Conservation (phyloP, 1,140 invertebrate species). For the Acromyrmex heyeri region DNA sequence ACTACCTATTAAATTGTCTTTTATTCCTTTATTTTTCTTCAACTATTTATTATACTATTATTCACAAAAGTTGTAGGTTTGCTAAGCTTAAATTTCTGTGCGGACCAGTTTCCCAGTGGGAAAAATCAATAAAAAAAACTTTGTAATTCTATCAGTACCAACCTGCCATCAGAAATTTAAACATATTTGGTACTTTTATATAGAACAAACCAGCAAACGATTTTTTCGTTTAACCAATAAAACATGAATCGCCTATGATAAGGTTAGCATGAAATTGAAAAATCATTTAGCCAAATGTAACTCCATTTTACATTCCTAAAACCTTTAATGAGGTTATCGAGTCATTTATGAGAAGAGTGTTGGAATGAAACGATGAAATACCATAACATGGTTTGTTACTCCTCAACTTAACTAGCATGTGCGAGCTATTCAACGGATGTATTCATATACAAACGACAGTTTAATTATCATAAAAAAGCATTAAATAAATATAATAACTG, state of each 20-base stretch:
- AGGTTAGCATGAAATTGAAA: neutral
- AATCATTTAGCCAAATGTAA: neutral
- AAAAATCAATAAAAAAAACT: neutral
- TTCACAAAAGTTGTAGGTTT: neutral
- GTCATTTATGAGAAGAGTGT: neutral
- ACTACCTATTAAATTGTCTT: neutral
- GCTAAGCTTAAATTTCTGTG: neutral
- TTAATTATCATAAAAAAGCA: neutral
- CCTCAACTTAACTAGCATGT: neutral
- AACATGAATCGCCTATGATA: constrained; percentile 6
- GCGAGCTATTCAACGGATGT: neutral
- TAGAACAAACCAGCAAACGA: neutral
- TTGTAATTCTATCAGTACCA: neutral
- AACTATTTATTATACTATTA: neutral
- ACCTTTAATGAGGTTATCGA: constrained; percentile 5
- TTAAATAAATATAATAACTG: constrained; percentile 17
- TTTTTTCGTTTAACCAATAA: neutral
- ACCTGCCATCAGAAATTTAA: neutral
- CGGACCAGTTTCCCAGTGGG: neutral
- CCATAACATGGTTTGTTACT: neutral
- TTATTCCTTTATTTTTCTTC: neutral
- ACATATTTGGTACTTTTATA: neutral
- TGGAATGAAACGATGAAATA: neutral
- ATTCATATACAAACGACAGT: constrained; percentile 2
- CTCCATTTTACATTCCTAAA: constrained; percentile 17